Conservation (phyloP, 2,797 vertebrate genomes). For the Acropternis orthonyx region DNA sequence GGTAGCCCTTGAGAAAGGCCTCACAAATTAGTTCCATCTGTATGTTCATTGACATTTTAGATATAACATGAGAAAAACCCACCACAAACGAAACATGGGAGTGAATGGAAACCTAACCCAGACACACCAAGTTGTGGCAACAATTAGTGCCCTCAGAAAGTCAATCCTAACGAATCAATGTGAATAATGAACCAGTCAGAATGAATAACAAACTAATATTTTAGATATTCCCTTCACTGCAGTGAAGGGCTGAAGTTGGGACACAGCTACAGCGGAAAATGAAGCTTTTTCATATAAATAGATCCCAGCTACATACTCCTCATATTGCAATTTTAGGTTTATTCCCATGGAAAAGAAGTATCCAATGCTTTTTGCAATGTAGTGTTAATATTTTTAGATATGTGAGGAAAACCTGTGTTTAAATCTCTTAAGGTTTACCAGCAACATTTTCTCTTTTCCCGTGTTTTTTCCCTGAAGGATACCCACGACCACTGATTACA, state of each 20-base stretch:
- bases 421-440: not conserved
- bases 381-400: not conserved
- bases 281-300: not conserved
- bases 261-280: not conserved
- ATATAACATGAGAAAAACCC: not conserved
- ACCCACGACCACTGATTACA: constrained; percentile 1
- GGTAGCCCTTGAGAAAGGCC: not conserved
- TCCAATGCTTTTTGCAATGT: not conserved
- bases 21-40: not conserved
- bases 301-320: not conserved
- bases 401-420: not conserved
- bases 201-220: not conserved
- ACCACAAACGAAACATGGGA: not conserved
- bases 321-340: not conserved
- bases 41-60: not conserved
- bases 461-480: not conserved
- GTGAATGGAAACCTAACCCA: not conserved
- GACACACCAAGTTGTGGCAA: not conserved
- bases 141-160: not conserved
- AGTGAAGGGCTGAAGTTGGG: not conserved
- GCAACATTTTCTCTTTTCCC: not conserved
- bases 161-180: not conserved
- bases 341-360: not conserved
- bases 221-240: not conserved
- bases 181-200: not conserved